Conservation (phyloP, 2,888 invertebrate genomes). For the Sphecodes monilicornis region DNA sequence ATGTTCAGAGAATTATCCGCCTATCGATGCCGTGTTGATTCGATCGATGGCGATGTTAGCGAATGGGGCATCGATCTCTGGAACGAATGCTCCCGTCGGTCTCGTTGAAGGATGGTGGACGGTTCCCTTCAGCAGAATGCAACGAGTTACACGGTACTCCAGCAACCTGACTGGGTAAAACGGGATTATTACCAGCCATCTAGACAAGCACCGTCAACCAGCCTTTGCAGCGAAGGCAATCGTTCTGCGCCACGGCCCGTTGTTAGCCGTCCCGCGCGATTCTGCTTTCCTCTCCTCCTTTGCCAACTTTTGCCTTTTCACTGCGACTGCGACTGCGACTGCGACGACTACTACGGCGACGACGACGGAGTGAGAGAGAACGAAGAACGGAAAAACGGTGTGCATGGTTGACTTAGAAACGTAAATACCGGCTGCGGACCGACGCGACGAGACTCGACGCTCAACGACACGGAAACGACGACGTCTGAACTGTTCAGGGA, state of each 20-base stretch:
- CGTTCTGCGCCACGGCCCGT: conserved; percentile 28
- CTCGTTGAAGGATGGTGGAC: conserved; percentile 18
- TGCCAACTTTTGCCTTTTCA: neutral
- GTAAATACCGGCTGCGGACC: conserved; percentile 16
- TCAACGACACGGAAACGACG: neutral
- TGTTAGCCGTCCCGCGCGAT: conserved; percentile 21
- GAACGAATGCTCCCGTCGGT: neutral
- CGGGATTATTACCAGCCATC: conserved; percentile 52
- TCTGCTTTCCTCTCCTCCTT: neutral
- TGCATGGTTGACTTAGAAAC: conserved; percentile 31
- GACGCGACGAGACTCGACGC: neutral
- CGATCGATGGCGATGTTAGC: no score
- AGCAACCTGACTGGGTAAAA: conserved; percentile 15
- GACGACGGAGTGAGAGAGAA: neutral
- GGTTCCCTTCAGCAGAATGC: conserved; percentile 9
- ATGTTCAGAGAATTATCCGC: neutral
- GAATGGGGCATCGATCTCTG: neutral
- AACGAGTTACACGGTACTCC: conserved; percentile 40
- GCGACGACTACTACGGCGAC: neutral
- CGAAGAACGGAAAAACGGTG: conserved; percentile 14
- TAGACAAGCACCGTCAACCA: conserved; percentile 50
- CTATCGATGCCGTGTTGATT: neutral
- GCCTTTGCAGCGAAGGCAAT: conserved; percentile 34
- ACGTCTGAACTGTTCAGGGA: neutral
- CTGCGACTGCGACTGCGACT: neutral